Conservation (phyloP, 2,888 invertebrate genomes). For the Podotricha telesiphe region DNA sequence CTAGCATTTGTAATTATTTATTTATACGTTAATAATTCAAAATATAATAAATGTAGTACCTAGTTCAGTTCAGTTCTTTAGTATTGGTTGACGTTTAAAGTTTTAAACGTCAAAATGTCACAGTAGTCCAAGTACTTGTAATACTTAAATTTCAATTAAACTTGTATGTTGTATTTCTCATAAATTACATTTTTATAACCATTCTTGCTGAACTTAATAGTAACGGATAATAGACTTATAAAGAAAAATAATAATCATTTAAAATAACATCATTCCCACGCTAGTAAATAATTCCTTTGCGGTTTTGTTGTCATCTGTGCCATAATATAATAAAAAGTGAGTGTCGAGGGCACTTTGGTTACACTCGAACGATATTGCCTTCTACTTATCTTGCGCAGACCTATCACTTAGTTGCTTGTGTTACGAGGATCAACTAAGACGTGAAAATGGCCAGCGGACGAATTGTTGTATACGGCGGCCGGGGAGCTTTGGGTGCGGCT, state of each 20-base stretch:
- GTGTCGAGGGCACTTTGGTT: constrained; percentile 66
- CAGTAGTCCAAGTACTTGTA: not conserved
- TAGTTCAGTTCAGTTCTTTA: too few relatives aligned
- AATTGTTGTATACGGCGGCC: constrained; percentile 96
- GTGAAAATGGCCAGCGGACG: constrained; percentile 85
- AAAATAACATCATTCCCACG: constrained; percentile 35
- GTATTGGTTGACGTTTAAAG: not conserved
- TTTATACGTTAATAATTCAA: too few relatives aligned
- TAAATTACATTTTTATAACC: not conserved
- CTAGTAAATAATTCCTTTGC: constrained; percentile 39
- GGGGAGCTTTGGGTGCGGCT: constrained; percentile 96
- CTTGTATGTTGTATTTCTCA: too few relatives aligned
- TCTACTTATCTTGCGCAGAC: constrained; percentile 28
- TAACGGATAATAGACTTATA: not conserved
- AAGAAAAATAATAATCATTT: not conserved
- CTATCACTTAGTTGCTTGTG: constrained; percentile 53
- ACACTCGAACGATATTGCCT: constrained; percentile 30
- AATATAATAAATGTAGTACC: too few relatives aligned
- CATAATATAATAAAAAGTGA: constrained; percentile 63
- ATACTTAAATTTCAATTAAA: too few relatives aligned
- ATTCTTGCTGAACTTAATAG: not conserved
- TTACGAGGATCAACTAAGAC: constrained; percentile 54
- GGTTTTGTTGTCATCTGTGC: constrained; percentile 50
- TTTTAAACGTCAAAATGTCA: too few relatives aligned
- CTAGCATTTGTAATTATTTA: too few relatives aligned